Percentiles rank a stretch among this genome's conserved stretches.
phyloP scores from a whole-genome alignment of 2,888 invertebrate species.

The Cephus pygmeus region DNA sequence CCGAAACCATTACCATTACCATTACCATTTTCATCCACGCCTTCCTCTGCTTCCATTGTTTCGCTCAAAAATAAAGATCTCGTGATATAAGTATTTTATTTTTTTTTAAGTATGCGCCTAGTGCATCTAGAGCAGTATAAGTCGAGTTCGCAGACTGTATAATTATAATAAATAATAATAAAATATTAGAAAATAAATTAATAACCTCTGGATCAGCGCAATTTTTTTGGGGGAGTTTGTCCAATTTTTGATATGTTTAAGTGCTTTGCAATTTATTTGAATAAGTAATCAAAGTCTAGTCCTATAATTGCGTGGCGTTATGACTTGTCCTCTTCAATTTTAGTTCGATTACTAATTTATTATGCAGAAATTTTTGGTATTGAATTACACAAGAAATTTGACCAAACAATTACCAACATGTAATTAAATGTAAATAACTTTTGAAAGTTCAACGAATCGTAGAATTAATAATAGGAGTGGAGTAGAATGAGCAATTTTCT shows the following conservation, averaged over 20 bases:
- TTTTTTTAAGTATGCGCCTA: neutral
- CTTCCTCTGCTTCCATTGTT: neutral
- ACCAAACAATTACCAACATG: neutral
- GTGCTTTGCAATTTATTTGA: too few relatives aligned
- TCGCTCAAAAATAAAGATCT: neutral
- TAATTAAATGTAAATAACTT: neutral
- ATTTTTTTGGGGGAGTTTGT: too few relatives aligned
- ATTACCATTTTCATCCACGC: too few relatives aligned
- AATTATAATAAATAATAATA: neutral
- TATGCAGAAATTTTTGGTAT: neutral
- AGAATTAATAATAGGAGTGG: too few relatives aligned
- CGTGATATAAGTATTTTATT: neutral
- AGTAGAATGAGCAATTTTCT: too few relatives aligned
- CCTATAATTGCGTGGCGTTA: neutral
- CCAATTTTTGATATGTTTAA: too few relatives aligned
- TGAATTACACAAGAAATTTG: neutral
- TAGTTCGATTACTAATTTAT: neutral
- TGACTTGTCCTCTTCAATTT: neutral
- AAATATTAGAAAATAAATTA: neutral
- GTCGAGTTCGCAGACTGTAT: neutral
- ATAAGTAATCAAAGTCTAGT: too few relatives aligned
- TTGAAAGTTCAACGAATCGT: too few relatives aligned
- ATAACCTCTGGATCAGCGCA: too few relatives aligned
- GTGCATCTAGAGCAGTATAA: neutral
- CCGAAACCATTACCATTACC: neutral